These are phyloP conservation scores for Nothocercus nigrocapillus DNA, from an alignment of 2,113 vertebrate genomes.

Conservation along the genomic window DNA sequence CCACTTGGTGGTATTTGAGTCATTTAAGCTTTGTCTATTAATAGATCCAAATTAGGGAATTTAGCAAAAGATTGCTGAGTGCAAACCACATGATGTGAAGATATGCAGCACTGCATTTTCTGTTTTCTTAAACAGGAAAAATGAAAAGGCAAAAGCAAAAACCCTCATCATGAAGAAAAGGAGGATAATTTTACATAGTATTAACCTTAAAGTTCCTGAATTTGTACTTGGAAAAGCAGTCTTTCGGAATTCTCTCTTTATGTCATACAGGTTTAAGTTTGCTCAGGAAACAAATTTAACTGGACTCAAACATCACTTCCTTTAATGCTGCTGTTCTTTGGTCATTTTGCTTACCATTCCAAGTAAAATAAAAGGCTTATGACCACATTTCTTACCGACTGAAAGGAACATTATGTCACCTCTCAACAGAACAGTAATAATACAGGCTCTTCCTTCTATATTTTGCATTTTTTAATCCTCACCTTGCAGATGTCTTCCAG, in stretches of 20 bases:
- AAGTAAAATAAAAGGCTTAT: conserved; percentile 25
- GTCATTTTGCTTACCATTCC: not conserved
- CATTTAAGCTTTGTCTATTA: not conserved
- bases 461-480: not conserved
- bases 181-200: not conserved
- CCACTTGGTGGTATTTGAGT: not conserved
- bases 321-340: not conserved
- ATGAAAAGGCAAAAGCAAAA: not conserved
- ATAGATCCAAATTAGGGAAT: not conserved
- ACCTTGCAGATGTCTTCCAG: not conserved
- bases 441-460: not conserved
- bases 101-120: not conserved
- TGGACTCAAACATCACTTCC: conserved; percentile 6
- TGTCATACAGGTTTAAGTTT: not conserved
- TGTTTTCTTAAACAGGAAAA: not conserved
- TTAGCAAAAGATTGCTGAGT: not conserved
- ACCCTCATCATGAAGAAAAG: not conserved
- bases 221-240: not conserved
- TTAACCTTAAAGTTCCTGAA: not conserved
- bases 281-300: not conserved
- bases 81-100: not conserved
- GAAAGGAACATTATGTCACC: conserved; percentile 34
- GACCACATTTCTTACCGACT: conserved; percentile 7
- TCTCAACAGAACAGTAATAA: not conserved
- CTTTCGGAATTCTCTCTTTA: not conserved